Conservation (phyloP, 2,888 invertebrate species). For the Agrenia bidenticulata region DNA sequence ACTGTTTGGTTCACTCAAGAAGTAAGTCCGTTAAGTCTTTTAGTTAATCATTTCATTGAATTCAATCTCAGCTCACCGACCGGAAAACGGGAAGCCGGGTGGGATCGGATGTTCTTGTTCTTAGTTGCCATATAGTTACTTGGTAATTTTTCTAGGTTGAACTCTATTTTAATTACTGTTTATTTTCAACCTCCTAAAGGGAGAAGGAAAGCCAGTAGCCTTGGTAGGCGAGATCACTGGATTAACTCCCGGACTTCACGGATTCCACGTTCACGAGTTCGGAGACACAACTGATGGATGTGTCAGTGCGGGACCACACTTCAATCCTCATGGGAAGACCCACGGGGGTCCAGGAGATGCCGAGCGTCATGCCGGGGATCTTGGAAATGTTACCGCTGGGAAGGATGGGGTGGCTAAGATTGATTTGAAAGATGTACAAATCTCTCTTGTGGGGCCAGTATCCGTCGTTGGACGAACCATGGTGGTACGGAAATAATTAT, state of each 20-base stretch:
- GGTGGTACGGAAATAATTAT: constrained; percentile 64
- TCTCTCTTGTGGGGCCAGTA: constrained; percentile 67
- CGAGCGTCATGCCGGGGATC: constrained; percentile 83
- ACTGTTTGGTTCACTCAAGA: constrained; percentile 77
- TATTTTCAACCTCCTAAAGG: too few relatives aligned
- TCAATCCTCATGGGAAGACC: constrained; percentile 77
- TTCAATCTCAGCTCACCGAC: too few relatives aligned
- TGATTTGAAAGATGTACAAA: constrained; percentile 64
- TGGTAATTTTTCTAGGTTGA: too few relatives aligned
- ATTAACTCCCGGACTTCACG: constrained; percentile 74
- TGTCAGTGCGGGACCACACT: constrained; percentile 91
- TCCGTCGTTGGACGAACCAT: constrained; percentile 81
- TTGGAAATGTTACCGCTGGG: constrained; percentile 77
- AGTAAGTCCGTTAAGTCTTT: too few relatives aligned
- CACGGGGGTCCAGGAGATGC: constrained; percentile 78
- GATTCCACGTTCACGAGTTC: constrained; percentile 94
- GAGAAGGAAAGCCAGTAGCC: constrained; percentile 56
- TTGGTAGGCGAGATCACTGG: constrained; percentile 81
- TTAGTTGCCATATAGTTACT: too few relatives aligned
- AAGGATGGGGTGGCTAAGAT: constrained; percentile 68
- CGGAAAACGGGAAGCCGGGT: too few relatives aligned
- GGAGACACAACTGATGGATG: constrained; percentile 94
- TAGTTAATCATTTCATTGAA: too few relatives aligned
- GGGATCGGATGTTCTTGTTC: too few relatives aligned
- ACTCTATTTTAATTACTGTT: too few relatives aligned